Base-by-base conservation (phyloP, 2,797 vertebrate species). In the Adrianichthys oophorus region DNA sequence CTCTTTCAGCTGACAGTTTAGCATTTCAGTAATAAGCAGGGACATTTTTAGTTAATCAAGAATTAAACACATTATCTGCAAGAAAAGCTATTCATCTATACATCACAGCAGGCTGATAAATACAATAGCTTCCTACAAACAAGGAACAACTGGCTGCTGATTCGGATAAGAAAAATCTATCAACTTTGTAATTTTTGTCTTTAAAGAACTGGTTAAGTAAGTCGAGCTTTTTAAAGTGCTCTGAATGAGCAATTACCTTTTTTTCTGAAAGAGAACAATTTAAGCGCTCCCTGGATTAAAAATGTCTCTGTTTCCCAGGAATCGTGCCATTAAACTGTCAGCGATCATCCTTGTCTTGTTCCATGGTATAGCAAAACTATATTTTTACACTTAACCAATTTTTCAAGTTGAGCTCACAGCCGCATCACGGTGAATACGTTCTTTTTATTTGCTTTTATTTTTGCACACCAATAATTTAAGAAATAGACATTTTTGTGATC, bases 381-480 rank as follows among this genome's bases (percentile, higher is more conserved):
- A 15, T 43, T 41, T 15, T 19, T 4, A 16, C 18, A 18, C 29
- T 41, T 17, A 4, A 26, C 26, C 37, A 3, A 16, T 26, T 15
- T 50, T 17, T 17, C 15, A 29, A 44, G 42, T 65, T 1, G 15
- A 49, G 19, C 65, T 78, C 59, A 78, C 62, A 76, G 65, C 59
- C 42, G 10, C 15, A 17, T 44, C 17, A n/a, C 17, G 7, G 6
- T 44, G 16, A 44, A n/a, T 14, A 52, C 18, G 7, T 18, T 29
- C 26, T 29, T 29, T 29, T 5, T 29, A 6, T 29, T 29, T 29
- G 43, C 49, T 54, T 14, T 19, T 48, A 56, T 40, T 53, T 53
- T 41, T 21, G 24, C 4, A 41, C 40, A 23, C 52, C 10, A 15
- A 4, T 7, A 48, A 14, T 19, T 19, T 19, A 23, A 12, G 32